Evolutionary conservation across 2,888 invertebrate genomes (phyloP).

Genomic region (Ormyrus nitidulus): DNA sequence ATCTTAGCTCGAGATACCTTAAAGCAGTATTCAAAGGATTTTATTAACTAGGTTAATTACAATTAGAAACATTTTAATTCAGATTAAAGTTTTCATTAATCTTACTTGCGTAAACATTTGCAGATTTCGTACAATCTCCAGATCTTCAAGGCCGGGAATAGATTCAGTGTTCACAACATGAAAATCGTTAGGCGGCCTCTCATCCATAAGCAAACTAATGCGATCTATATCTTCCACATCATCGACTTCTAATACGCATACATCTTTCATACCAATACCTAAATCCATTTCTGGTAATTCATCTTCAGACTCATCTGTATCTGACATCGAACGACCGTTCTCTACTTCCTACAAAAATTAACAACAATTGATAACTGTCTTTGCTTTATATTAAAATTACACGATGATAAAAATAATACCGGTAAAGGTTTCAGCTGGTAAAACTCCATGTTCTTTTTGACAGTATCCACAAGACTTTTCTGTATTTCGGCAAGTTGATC

Average conservation of each 20-base stretch:
- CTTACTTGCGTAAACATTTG: conserved; percentile 90
- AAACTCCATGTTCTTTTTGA: conserved; percentile 83
- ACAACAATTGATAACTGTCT: background rate
- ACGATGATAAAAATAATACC: conserved; percentile 59
- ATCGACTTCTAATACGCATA: conserved; percentile 88
- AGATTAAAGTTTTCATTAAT: background rate
- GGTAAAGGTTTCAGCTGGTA: conserved; percentile 78
- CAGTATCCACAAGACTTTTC: conserved; percentile 82
- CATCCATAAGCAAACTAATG: conserved; percentile 84
- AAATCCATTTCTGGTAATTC: conserved; percentile 83
- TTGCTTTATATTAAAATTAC: background rate
- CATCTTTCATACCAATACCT: conserved; percentile 85
- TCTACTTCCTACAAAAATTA: conserved; percentile 66
- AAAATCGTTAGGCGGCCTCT: conserved; percentile 85
- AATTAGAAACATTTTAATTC: no score
- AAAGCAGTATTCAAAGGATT: background rate
- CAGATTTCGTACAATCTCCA: conserved; percentile 82
- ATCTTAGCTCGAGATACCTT: conserved; percentile 80
- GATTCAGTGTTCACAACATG: conserved; percentile 87
- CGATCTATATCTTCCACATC: conserved; percentile 89
- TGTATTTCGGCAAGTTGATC: conserved; percentile 83
- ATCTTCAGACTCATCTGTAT: conserved; percentile 83
- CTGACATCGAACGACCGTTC: conserved; percentile 75
- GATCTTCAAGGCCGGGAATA: conserved; percentile 83
- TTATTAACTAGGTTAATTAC: no score